Conservation (phyloP, 1,140 invertebrate species). For the Drosophila santomea region DNA sequence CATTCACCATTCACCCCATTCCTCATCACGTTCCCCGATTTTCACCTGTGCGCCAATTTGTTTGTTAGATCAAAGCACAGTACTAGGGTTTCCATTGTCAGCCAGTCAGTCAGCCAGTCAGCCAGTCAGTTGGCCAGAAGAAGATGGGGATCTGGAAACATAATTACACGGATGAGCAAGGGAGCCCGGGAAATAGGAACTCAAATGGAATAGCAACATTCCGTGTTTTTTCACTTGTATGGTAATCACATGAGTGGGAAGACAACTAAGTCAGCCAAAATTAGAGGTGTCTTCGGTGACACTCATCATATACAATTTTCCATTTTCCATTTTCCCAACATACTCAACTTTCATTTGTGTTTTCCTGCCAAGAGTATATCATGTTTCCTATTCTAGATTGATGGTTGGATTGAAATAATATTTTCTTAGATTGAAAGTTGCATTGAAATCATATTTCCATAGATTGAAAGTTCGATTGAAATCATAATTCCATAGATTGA, state of each 20-base stretch:
- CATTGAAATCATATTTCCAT: too few relatives aligned
- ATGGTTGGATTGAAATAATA: too few relatives aligned
- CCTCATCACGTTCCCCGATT: background rate
- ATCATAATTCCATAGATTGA: too few relatives aligned
- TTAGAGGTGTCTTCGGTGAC: background rate
- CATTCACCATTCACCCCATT: background rate
- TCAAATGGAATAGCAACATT: constrained; percentile 4
- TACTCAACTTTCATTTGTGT: too few relatives aligned
- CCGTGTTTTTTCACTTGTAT: background rate
- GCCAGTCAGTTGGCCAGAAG: constrained; percentile 7
- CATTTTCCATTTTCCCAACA: too few relatives aligned
- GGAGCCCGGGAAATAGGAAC: background rate
- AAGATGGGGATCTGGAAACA: background rate
- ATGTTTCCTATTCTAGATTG: too few relatives aligned
- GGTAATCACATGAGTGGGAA: background rate
- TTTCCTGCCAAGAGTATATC: too few relatives aligned
- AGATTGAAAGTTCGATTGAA: too few relatives aligned
- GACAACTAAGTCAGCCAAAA: background rate
- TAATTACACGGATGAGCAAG: constrained; percentile 27
- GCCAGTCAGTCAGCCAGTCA: background rate
- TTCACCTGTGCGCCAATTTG: constrained; percentile 51
- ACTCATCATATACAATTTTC: too few relatives aligned
- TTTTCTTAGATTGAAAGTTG: too few relatives aligned
- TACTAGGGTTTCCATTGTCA: constrained; percentile 78
- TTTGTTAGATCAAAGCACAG: constrained; percentile 73